Evolutionary conservation across 1,140 invertebrate genomes (phyloP), one percentile per base, ranked within the genome.

Genomic region (Drosophila kepulauana): DNA sequence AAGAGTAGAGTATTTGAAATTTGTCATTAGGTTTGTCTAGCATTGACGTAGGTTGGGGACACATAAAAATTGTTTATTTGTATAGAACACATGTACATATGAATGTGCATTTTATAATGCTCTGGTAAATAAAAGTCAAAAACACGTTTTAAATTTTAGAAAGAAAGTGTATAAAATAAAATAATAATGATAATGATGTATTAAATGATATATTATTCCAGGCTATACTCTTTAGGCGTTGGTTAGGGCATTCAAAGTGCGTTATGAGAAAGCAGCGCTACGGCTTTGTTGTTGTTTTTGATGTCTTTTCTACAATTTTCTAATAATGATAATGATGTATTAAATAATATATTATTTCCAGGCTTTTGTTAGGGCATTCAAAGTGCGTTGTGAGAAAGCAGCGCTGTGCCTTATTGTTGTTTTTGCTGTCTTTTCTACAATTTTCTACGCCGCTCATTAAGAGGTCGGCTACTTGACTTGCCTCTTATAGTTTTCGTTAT

Each of bases 381-480:
- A 7, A 1, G 11, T 43, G 38, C 20, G 56, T 45, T 6, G 20
- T 52, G 35, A 15, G 20, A 38, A 2, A 6, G 15, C 54, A 38
- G 6, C 7, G 2, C 8, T 46, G 61, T 25, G 52, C 8, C 49
- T 15, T 10, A 3, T 51, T 62, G 28, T 63, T 62, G 33, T 62
- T 48, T 5, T 3, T 48, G 15, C 35, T 38, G 16, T 11, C 25
- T 28, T 45, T 62, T 58, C 52, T 56, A 16, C 48, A 28, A 6
- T 56, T 65, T 71, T 71, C 41, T 64, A 41, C 41, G 28, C 30
- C 8, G 5, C 51, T 72, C 62, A 66, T 72, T 66, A 58, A 72
- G 69, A 65, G 62, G 52, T 28, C 20, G 15, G n/a, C 58, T 75
- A 72, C 63, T 74, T 68, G 52, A 73, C 63, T 73, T 15, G 33